A percentile compares a stretch with the other conserved stretches of the same genome.
Conservation (phyloP, 2,888 invertebrate genomes). For the Polymixis lichenea region DNA sequence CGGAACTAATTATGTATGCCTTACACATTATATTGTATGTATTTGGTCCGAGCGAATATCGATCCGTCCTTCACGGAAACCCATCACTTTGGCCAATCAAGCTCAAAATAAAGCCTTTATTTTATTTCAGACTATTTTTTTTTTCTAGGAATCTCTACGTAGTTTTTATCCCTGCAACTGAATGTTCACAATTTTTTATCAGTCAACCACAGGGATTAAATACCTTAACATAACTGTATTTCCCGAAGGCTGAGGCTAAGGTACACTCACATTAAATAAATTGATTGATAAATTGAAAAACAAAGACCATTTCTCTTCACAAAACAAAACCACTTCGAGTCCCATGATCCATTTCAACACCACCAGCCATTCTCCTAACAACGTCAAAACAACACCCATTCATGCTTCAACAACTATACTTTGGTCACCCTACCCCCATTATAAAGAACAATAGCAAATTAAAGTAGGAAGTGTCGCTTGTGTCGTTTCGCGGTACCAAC, state of each 20-base stretch:
- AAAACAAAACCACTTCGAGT: not conserved
- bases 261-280: too few relatives aligned
- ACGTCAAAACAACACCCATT: slow-evolving; percentile 40
- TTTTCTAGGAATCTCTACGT: not conserved
- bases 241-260: not conserved
- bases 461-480: slow-evolving; percentile 69
- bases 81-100: too few relatives aligned
- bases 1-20: slow-evolving; percentile 12
- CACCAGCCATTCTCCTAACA: not conserved
- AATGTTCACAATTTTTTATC: not conserved
- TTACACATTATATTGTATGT: not conserved
- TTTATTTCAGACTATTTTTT: not conserved
- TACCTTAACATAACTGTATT: not conserved
- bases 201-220: not conserved
- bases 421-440: slow-evolving; percentile 59
- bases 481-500: slow-evolving; percentile 67
- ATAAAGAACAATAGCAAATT: slow-evolving; percentile 64
- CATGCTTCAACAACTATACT: slow-evolving; percentile 42
- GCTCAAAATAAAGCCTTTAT: not conserved
- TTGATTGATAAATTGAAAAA: not conserved
- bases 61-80: slow-evolving; percentile 8
- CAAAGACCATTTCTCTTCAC: not conserved
- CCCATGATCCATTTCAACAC: slow-evolving; percentile 3
- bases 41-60: slow-evolving; percentile 16
- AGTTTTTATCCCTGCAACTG: too few relatives aligned